A percentile compares a stretch with the other conserved stretches of the same genome.
phyloP scores from a whole-genome alignment of 2,113 vertebrate genomes.

The Ovibos moschatus region DNA sequence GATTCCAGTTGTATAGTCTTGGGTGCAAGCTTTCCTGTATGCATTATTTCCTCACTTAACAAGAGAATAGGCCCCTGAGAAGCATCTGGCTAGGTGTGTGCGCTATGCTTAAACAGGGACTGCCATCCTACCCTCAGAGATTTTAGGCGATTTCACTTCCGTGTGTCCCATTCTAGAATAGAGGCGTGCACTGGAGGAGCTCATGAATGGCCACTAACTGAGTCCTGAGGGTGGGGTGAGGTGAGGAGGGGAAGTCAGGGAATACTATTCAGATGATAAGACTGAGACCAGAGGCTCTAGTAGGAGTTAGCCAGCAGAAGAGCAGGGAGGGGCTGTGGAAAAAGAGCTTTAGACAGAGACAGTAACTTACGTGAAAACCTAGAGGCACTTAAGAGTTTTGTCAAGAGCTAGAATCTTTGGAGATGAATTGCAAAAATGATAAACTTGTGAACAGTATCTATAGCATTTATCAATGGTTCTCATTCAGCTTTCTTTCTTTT shows the following conservation, averaged over 20 bases:
- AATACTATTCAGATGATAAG: neutral
- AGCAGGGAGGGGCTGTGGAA: neutral
- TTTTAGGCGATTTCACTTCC: neutral
- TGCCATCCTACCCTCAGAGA: neutral
- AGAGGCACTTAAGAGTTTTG: neutral
- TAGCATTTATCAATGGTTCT: neutral
- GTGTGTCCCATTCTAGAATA: neutral
- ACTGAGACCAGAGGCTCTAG: neutral
- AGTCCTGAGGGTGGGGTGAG: neutral
- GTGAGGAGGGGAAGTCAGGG: neutral
- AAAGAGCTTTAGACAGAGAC: neutral
- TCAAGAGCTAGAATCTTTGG: neutral
- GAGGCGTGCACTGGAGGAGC: neutral
- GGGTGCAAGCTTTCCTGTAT: neutral
- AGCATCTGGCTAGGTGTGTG: accelerated
- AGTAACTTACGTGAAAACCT: neutral
- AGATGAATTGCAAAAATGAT: neutral
- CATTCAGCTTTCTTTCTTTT: neutral
- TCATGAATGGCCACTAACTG: neutral
- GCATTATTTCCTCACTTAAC: neutral
- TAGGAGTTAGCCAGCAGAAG: neutral
- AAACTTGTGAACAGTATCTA: neutral
- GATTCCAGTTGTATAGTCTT: neutral
- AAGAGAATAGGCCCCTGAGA: neutral
- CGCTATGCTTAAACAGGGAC: neutral